phyloP scores from a whole-genome alignment of 2,113 vertebrate species.

The Cariama cristata region DNA sequence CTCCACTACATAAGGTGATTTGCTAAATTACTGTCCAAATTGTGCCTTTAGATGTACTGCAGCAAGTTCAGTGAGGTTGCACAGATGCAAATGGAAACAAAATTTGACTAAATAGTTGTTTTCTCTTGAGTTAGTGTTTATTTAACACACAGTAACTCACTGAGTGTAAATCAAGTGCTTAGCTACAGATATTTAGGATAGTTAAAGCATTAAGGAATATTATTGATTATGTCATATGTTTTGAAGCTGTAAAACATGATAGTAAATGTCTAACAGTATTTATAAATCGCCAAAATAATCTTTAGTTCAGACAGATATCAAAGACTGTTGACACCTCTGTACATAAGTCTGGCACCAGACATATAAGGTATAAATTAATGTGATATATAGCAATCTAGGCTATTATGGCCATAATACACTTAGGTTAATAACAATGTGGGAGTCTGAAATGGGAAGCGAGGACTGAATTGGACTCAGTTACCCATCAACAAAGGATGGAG shows the following conservation, averaged over 20 bases:
- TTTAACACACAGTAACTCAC: not conserved
- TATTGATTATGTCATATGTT: not conserved
- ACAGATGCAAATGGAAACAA: not conserved
- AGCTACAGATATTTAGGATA: not conserved
- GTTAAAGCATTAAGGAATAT: not conserved
- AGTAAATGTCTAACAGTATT: not conserved
- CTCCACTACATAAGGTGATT: not conserved
- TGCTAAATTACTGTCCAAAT: not conserved
- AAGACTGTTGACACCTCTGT: not conserved
- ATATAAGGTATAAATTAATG: not conserved
- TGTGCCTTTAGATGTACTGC: not conserved
- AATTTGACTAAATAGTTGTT: not conserved
- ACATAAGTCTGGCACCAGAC: not conserved
- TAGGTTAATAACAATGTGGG: not conserved
- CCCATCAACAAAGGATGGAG: not conserved
- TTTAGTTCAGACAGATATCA: not conserved
- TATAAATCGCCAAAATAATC: not conserved
- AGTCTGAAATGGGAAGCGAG: not conserved
- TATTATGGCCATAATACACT: not conserved
- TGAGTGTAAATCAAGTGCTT: not conserved
- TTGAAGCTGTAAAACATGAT: slow-evolving; percentile 1
- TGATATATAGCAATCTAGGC: not conserved
- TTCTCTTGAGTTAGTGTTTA: not conserved
- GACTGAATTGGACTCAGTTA: not conserved
- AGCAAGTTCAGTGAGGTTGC: not conserved